Conservation (phyloP, 1,140 invertebrate species). For the Leptopilina boulardi region DNA sequence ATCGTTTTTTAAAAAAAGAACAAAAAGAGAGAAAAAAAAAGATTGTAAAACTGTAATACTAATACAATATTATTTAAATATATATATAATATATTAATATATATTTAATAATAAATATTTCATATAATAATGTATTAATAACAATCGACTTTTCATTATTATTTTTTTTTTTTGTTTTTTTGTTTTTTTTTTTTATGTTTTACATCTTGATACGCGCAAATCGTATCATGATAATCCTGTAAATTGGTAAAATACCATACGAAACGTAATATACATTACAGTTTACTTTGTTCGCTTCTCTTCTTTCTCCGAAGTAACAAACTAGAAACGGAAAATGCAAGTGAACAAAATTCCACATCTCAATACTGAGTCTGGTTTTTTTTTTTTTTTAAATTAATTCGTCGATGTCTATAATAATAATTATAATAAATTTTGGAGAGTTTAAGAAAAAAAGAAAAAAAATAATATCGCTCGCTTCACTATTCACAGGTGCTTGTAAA, state of each 20-base stretch:
- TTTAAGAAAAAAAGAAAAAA: no score
- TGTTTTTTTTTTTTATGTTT: slow-evolving; percentile 54
- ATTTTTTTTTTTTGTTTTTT: slow-evolving; percentile 26
- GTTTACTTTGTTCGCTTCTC: slow-evolving; percentile 51
- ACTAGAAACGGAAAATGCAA: neutral
- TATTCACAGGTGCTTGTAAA: neutral
- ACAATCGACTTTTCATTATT: slow-evolving; percentile 58
- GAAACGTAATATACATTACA: slow-evolving; percentile 70
- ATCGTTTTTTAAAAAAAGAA: slow-evolving; percentile 69
- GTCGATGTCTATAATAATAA: neutral
- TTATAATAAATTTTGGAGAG: neutral
- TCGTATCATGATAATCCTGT: slow-evolving; percentile 57
- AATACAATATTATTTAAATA: slow-evolving; percentile 73
- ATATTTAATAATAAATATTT: slow-evolving; percentile 73
- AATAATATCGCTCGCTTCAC: slow-evolving; percentile 11
- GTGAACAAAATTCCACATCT: neutral
- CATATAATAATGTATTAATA: slow-evolving; percentile 73
- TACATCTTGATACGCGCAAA: slow-evolving; percentile 56
- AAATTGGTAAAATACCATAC: slow-evolving; percentile 71
- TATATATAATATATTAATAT: slow-evolving; percentile 63
- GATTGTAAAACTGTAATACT: slow-evolving; percentile 65
- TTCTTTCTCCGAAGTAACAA: slow-evolving; percentile 46
- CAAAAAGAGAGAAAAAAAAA: no score
- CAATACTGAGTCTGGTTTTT: slow-evolving; percentile 22
- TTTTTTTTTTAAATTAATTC: slow-evolving; percentile 25